These are phyloP conservation scores for Ceraclea dissimilis DNA, from an alignment of 2,888 invertebrate species.

Conservation along the genomic window DNA sequence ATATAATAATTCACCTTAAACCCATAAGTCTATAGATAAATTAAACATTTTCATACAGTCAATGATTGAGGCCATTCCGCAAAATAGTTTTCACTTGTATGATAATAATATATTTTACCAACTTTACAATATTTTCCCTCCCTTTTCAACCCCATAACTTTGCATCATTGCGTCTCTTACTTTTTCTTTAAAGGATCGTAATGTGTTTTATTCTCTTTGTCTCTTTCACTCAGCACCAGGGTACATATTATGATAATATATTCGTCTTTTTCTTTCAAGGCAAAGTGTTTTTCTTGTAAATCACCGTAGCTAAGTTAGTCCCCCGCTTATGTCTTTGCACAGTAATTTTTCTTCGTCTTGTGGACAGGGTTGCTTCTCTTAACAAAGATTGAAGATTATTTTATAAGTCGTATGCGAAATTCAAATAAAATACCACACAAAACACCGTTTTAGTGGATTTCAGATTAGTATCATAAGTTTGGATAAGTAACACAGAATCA, in stretches of 20 bases:
- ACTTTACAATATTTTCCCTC: background rate
- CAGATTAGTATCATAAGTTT: too few relatives aligned
- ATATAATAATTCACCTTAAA: too few relatives aligned
- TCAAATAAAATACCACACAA: too few relatives aligned
- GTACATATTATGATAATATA: background rate
- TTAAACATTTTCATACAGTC: too few relatives aligned
- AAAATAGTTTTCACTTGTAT: background rate
- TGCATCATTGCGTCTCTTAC: background rate
- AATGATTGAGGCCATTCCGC: too few relatives aligned
- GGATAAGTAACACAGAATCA: too few relatives aligned
- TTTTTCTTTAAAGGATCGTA: background rate
- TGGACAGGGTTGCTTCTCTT: constrained; percentile 6
- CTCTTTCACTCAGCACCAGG: background rate
- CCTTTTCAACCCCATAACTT: background rate
- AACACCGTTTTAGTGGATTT: too few relatives aligned
- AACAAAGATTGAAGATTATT: background rate
- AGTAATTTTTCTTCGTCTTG: constrained; percentile 26
- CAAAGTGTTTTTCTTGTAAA: constrained; percentile 26
- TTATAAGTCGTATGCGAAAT: too few relatives aligned
- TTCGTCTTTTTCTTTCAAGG: background rate
- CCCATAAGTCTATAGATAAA: too few relatives aligned
- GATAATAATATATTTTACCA: background rate
- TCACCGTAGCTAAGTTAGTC: constrained; percentile 26
- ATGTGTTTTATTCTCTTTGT: background rate
- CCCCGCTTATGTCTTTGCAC: constrained; percentile 24